Evolutionary conservation across 2,797 vertebrate species (phyloP).

Genomic region (Gallinago stenura): DNA sequence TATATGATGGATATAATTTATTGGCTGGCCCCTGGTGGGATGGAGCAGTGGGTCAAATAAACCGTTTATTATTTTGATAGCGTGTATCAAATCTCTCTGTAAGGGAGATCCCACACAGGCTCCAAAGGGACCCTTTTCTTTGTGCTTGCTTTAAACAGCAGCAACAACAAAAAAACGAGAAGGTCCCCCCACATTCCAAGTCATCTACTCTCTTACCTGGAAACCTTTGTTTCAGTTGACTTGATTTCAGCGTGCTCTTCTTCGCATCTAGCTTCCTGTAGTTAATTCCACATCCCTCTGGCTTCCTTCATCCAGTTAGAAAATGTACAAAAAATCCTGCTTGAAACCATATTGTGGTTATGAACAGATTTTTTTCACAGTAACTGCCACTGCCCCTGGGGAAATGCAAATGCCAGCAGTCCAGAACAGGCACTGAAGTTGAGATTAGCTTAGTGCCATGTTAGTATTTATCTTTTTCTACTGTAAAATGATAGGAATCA

Average conservation of each 20-base stretch:
- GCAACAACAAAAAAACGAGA: neutral
- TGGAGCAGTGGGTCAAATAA: neutral
- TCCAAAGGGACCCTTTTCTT: neutral
- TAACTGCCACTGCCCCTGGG: neutral
- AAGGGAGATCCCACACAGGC: neutral
- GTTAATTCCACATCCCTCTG: neutral
- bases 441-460: slow-evolving; percentile 21
- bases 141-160: neutral
- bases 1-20: no score
- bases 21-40: neutral
- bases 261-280: neutral
- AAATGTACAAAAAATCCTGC: neutral
- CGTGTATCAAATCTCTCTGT: neutral
- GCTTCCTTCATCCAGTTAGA: neutral
- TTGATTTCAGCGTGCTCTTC: neutral
- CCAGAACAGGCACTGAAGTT: neutral
- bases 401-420: neutral
- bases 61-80: neutral
- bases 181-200: neutral
- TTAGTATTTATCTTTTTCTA: neutral
- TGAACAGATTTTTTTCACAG: neutral
- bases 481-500: neutral
- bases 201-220: neutral
- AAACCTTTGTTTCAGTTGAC: neutral
- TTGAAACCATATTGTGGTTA: neutral